These are phyloP conservation scores for Agonopterix heracliana DNA, from an alignment of 2,888 invertebrate genomes.

Conservation along the genomic window DNA sequence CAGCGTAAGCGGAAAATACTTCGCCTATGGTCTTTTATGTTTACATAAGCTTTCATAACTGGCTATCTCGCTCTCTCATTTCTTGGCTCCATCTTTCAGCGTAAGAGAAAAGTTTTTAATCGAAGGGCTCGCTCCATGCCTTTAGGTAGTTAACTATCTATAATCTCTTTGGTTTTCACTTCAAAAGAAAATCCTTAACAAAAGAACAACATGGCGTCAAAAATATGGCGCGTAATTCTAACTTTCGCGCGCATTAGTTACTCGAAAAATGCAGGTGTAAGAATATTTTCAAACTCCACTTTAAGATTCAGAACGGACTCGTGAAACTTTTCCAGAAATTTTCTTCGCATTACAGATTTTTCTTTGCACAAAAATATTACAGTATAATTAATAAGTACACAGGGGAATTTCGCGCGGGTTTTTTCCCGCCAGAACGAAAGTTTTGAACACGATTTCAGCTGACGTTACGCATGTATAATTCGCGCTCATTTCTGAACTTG, in stretches of 20 bases:
- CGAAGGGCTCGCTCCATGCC: too few relatives aligned
- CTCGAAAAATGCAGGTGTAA: conserved; percentile 7
- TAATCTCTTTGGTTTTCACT: too few relatives aligned
- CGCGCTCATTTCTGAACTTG: background rate
- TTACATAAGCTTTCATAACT: too few relatives aligned
- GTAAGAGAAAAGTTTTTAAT: too few relatives aligned
- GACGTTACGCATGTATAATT: background rate
- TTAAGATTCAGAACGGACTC: background rate
- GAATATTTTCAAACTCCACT: conserved; percentile 6
- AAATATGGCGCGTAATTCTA: background rate
- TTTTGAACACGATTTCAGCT: background rate
- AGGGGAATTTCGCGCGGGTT: background rate
- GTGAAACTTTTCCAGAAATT: background rate
- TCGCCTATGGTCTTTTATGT: too few relatives aligned
- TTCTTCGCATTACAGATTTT: background rate
- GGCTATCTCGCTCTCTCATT: too few relatives aligned
- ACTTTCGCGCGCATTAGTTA: background rate
- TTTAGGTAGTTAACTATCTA: too few relatives aligned
- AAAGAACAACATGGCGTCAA: background rate
- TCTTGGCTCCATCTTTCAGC: too few relatives aligned
- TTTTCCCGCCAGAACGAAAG: background rate
- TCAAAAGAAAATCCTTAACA: too few relatives aligned
- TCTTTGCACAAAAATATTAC: background rate
- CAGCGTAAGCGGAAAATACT: too few relatives aligned
- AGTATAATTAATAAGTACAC: background rate